These are phyloP conservation scores for Pheosia gnoma DNA, from an alignment of 2,888 invertebrate genomes.

Conservation along the genomic window DNA sequence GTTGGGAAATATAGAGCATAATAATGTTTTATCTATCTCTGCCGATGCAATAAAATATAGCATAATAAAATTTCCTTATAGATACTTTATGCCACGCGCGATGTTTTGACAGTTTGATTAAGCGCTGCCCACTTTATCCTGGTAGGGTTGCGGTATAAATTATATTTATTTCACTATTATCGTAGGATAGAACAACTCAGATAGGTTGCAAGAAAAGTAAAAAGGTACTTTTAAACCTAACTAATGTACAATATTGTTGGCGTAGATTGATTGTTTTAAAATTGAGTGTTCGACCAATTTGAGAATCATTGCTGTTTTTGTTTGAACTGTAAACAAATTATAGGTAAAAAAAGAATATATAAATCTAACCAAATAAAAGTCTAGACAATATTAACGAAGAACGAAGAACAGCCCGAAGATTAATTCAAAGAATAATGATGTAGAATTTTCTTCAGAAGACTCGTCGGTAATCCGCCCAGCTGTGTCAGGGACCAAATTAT, in stretches of 20 bases:
- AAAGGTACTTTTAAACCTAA: too few species aligned
- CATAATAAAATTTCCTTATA: neutral
- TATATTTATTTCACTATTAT: neutral
- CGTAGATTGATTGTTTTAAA: too few species aligned
- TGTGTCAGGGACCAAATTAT: constrained; percentile 2
- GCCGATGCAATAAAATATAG: neutral
- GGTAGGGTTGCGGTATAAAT: neutral
- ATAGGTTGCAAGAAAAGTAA: too few species aligned
- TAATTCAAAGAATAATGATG: neutral
- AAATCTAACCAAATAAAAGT: neutral
- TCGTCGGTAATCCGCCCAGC: neutral
- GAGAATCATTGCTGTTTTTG: neutral
- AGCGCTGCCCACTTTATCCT: neutral
- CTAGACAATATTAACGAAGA: neutral
- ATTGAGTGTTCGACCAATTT: too few species aligned
- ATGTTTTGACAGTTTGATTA: neutral
- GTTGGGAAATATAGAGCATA: too few species aligned
- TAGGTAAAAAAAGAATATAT: neutral
- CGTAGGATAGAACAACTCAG: neutral
- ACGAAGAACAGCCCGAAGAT: neutral
- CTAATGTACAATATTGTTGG: too few species aligned
- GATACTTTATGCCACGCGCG: neutral
- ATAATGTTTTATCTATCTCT: too few species aligned
- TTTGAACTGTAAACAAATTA: neutral
- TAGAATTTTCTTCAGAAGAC: neutral